Percentiles rank a stretch among this genome's conserved stretches.
Conservation (phyloP, 2,113 vertebrate species). For the Apeltes quadracus region DNA sequence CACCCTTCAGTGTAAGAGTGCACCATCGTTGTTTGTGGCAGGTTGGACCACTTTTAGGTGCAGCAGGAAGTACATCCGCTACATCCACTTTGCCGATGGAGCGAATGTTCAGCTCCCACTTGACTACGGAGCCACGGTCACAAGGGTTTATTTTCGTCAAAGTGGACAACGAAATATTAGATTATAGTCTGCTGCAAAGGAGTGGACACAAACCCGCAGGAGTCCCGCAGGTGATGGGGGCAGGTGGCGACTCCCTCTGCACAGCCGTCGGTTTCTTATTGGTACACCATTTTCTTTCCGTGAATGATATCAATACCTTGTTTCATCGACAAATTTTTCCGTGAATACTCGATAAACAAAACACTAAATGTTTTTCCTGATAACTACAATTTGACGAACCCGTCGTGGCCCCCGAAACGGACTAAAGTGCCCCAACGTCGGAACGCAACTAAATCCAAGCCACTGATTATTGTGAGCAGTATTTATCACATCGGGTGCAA, state of each 20-base stretch:
- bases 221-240: background rate
- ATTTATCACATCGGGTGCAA: no score
- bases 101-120: background rate
- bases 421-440: no score
- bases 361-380: background rate
- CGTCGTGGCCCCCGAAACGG: no score
- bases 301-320: constrained; percentile 24
- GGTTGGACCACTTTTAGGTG: background rate
- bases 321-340: no score
- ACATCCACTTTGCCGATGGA: background rate
- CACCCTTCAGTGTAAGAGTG: background rate
- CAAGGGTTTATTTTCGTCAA: background rate
- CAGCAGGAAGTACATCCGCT: background rate
- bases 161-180: background rate
- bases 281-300: background rate
- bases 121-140: background rate
- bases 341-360: background rate
- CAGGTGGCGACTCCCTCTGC: background rate
- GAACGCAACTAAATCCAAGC: no score
- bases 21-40: background rate
- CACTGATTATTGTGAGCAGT: no score
- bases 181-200: background rate
- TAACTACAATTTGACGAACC: background rate
- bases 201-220: background rate
- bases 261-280: background rate